These are phyloP conservation scores for Rhipidura dahli DNA, from an alignment of 2,113 vertebrate species.

Conservation along the genomic window DNA sequence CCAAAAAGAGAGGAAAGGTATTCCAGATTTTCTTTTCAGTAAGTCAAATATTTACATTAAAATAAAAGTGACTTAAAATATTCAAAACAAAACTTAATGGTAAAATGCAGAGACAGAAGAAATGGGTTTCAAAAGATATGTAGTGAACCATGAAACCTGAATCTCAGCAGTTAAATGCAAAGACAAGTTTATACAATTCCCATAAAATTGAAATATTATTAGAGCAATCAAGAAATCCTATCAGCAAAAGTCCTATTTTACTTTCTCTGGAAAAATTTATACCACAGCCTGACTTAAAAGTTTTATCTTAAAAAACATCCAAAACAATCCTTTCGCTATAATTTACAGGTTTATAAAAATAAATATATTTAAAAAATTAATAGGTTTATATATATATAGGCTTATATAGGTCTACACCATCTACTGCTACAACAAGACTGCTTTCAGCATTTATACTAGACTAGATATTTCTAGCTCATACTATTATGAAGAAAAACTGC, in stretches of 20 bases:
- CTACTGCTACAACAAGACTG: neutral
- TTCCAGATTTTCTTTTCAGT: neutral
- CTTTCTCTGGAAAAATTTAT: neutral
- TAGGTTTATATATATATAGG: too few species aligned
- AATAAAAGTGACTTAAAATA: neutral
- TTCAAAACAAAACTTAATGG: neutral
- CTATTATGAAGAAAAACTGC: neutral
- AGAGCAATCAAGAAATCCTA: neutral
- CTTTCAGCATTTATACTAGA: neutral
- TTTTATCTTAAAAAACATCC: neutral
- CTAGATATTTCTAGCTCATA: neutral
- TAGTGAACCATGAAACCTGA: neutral
- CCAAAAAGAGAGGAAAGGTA: neutral
- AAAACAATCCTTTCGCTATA: neutral
- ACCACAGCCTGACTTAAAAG: neutral
- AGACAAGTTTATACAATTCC: neutral
- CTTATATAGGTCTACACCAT: neutral
- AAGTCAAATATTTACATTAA: neutral
- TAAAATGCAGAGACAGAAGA: neutral
- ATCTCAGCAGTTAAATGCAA: neutral
- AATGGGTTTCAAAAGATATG: neutral
- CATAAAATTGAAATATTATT: neutral
- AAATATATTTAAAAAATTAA: too few species aligned
- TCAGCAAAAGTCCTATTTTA: neutral
- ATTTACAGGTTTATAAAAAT: neutral